Percentiles rank a stretch among this genome's conserved stretches.
These are phyloP conservation scores for Ctenopoma kingsleyae DNA, from an alignment of 2,797 vertebrate species.

Conservation along the genomic window DNA sequence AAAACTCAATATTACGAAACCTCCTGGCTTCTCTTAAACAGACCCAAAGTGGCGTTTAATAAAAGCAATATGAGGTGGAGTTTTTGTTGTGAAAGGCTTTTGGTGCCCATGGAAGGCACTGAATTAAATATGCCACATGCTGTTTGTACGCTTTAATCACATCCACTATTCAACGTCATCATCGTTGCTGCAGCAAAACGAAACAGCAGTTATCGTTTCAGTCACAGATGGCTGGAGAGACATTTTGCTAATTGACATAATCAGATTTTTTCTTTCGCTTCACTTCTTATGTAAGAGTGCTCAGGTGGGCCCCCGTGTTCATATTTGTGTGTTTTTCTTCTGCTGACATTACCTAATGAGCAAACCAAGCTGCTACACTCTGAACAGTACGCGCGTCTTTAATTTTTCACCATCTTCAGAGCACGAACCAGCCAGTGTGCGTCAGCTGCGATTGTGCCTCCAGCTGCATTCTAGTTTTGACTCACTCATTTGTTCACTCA, in stretches of 20 bases:
- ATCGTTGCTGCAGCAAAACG: slow-evolving; percentile 34
- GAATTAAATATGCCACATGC: slow-evolving; percentile 41
- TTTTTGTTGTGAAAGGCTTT: slow-evolving; percentile 18
- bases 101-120: slow-evolving; percentile 29
- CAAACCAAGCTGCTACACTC: slow-evolving; percentile 47
- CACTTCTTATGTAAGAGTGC: neutral
- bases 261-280: neutral
- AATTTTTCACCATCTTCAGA: slow-evolving; percentile 25
- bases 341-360: slow-evolving; percentile 55
- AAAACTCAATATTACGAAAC: neutral
- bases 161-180: slow-evolving; percentile 22
- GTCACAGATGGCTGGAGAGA: slow-evolving; percentile 40
- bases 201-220: slow-evolving; percentile 46
- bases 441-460: slow-evolving; percentile 38
- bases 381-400: slow-evolving; percentile 11
- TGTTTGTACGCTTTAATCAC: slow-evolving; percentile 47
- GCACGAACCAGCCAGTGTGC: slow-evolving; percentile 40
- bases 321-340: slow-evolving; percentile 36
- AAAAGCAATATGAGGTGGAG: slow-evolving; percentile 14
- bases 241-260: slow-evolving; percentile 52
- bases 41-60: neutral
- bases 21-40: neutral
- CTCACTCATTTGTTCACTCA: slow-evolving; percentile 21
- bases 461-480: slow-evolving; percentile 45
- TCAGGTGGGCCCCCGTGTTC: slow-evolving; percentile 34